Percentiles rank a stretch among this genome's conserved stretches.
These are phyloP conservation scores for Micropoecilia bifurca DNA, from an alignment of 2,797 vertebrate genomes.

Conservation along the genomic window DNA sequence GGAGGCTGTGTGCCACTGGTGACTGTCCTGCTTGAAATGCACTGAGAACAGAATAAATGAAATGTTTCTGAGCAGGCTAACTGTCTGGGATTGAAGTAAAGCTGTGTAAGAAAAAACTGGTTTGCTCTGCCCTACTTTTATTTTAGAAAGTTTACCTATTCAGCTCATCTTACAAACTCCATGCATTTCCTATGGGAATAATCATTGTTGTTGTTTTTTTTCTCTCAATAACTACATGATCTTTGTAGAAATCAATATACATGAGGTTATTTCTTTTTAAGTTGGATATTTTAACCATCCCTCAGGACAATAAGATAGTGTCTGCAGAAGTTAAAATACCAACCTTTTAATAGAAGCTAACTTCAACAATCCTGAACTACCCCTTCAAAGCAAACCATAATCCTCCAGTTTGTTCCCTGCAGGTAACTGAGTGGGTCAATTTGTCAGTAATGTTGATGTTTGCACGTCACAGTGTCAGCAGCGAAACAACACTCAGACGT, in stretches of 20 bases:
- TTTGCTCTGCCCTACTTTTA: neutral
- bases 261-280: neutral
- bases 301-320: neutral
- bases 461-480: conserved; percentile 31
- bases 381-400: conserved; percentile 25
- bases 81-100: neutral
- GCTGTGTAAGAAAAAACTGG: neutral
- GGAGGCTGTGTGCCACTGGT: neutral
- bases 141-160: neutral
- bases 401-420: conserved; percentile 26
- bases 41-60: neutral
- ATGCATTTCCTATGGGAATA: neutral
- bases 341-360: neutral
- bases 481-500: conserved; percentile 42
- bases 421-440: conserved; percentile 51
- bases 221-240: neutral
- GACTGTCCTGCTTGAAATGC: neutral
- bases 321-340: neutral
- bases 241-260: neutral
- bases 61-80: neutral
- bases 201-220: neutral
- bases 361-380: neutral
- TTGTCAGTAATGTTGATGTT: conserved; percentile 54
- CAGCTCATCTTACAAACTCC: neutral
- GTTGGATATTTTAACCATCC: neutral